Conservation (phyloP, 1,140 invertebrate species). For the Physella acuta region DNA sequence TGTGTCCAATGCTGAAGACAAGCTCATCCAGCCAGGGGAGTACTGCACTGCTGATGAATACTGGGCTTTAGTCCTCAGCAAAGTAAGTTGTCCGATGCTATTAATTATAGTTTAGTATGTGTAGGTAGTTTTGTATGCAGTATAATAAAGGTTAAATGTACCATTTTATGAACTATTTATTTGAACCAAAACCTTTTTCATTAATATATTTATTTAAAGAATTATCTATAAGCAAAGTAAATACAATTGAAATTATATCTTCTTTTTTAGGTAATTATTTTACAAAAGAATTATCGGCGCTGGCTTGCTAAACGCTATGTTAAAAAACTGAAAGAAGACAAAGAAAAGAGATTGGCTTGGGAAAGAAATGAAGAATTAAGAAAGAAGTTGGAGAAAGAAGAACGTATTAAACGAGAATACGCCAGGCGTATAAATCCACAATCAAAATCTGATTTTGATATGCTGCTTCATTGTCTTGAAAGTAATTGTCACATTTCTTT, state of each 20-base stretch:
- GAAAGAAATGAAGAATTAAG: slow-evolving; percentile 53
- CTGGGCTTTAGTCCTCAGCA: slow-evolving; percentile 40
- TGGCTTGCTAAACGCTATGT: slow-evolving; percentile 52
- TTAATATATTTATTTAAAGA: not conserved
- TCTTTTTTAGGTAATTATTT: slow-evolving; percentile 39
- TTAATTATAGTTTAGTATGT: too few relatives aligned
- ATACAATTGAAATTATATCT: not conserved
- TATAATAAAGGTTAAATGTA: too few relatives aligned
- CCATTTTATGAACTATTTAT: too few relatives aligned
- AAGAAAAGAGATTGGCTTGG: slow-evolving; percentile 51
- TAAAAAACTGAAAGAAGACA: slow-evolving; percentile 49
- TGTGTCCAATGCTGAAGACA: slow-evolving; percentile 53
- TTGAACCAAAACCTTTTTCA: not conserved
- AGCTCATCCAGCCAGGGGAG: slow-evolving; percentile 52
- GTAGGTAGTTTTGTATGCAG: too few relatives aligned
- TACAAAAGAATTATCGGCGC: slow-evolving; percentile 49
- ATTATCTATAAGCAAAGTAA: too few relatives aligned
- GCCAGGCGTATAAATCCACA: slow-evolving; percentile 60
- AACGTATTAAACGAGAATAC: slow-evolving; percentile 56
- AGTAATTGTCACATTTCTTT: slow-evolving; percentile 41
- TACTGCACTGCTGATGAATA: slow-evolving; percentile 59
- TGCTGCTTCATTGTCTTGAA: slow-evolving; percentile 59
- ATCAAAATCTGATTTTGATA: slow-evolving; percentile 60
- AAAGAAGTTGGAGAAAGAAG: slow-evolving; percentile 59
- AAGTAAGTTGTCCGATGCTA: slow-evolving; percentile 32